phyloP scores from a whole-genome alignment of 2,797 vertebrate species.

The Pangasius sanitwongsei region DNA sequence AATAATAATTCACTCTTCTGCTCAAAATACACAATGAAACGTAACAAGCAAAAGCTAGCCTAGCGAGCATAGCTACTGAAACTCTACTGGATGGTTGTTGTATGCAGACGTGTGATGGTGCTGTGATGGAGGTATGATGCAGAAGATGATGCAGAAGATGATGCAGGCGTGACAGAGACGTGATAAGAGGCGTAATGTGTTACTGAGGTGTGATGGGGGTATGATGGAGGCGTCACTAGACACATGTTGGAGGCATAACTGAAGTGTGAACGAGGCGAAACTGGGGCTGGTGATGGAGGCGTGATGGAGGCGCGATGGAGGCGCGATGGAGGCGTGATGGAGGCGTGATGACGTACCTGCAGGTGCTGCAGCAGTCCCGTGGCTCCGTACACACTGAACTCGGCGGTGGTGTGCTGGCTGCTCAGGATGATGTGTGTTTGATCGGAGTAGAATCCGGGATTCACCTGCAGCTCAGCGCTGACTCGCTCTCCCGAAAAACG shows the following conservation, averaged over 20 bases:
- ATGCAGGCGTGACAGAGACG: too few species aligned
- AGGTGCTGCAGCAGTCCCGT: slow-evolving; percentile 77
- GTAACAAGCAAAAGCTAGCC: too few species aligned
- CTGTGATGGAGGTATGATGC: neutral
- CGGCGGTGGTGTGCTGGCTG: slow-evolving; percentile 77
- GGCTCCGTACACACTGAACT: slow-evolving; percentile 86
- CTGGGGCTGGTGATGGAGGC: too few species aligned
- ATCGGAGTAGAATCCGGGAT: slow-evolving; percentile 84
- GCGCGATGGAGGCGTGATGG: neutral
- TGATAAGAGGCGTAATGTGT: too few species aligned
- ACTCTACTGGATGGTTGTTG: neutral
- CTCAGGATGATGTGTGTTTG: slow-evolving; percentile 86
- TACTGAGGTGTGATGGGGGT: neutral
- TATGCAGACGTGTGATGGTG: too few species aligned
- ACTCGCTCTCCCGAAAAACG: slow-evolving; percentile 71
- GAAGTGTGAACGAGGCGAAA: too few species aligned
- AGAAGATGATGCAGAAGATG: too few species aligned
- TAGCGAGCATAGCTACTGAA: too few species aligned
- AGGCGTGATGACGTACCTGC: slow-evolving; percentile 72
- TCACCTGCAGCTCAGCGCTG: slow-evolving; percentile 78
- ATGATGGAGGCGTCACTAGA: too few species aligned
- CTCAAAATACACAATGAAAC: neutral
- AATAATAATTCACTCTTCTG: neutral
- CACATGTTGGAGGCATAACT: neutral
- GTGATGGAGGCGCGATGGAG: neutral